Base-by-base conservation (phyloP, 1,140 invertebrate species). In the Atta cephalotes region DNA sequence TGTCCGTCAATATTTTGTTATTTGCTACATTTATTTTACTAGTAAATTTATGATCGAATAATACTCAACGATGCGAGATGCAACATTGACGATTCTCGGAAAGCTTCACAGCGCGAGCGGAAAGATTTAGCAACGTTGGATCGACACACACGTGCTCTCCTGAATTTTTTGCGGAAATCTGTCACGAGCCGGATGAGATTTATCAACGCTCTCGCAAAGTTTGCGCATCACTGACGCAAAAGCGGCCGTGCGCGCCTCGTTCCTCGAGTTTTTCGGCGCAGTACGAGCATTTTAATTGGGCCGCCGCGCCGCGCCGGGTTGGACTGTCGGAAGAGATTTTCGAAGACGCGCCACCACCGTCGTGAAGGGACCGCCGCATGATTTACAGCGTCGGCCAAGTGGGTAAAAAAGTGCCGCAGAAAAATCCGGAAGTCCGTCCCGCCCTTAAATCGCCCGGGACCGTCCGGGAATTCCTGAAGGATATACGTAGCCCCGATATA, bases 171-270 rank as follows among this genome's bases (percentile, higher is more conserved):
- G 66, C 74, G 25, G 65, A 89, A 87, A 91, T 91, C 88, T 91
- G 90, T 91, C 90, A 91, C 81, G 88, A n/a, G 60, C 88, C 90
- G 89, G 85, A 90, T 90, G 89, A 89, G 86, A 91, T 92, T 92
- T 91, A 92, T 92, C 90, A 92, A 92, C 89, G 89, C 77, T 77
- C 39, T 72, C 84, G 88, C 86, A 77, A 88, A 91, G 82, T 90
- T 87, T 65, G 77, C 72, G 85, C 86, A 85, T 88, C 90, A 88
- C 70, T 82, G 86, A 71, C 63, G 21, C 28, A n/a, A 28, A 31
- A 72, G 39, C 78, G 70, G 35, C 18, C 60, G 86, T 45, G 28
- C 12, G n/a, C 16, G 60, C 25, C 79, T 58, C 21, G 72, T 85
- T 71, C 66, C 25, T 25, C 12, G 66, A 16, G 39, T 89, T 90